Base-by-base conservation (phyloP, 2,113 vertebrate genomes). In the Thinocorus orbignyianus region DNA sequence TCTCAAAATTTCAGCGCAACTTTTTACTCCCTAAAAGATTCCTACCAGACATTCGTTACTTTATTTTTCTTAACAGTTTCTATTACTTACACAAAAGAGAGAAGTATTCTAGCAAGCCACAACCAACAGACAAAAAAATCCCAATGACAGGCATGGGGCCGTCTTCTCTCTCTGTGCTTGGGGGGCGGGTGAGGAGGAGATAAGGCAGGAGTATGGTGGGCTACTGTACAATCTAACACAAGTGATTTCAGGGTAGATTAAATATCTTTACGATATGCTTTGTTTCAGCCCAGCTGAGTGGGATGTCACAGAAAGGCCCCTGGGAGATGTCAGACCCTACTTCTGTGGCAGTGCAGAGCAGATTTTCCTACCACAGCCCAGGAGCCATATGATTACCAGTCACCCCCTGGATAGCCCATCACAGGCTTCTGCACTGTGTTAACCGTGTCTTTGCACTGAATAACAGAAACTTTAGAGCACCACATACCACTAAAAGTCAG, bases 351-450 rank as follows among this genome's bases (percentile, higher is more conserved):
- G 26, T 28, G 22, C 19, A 30, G 33, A 49, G 31, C 49, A 76
- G 84, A 51, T 8, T 28, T 9, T 52, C 16, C 48, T 39, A 46
- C 31, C 3, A 0, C 23, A 46, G 23, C 10, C 15, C 35, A 68
- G 42, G 19, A 81, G 41, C 49, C 18, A 7, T 2, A 1, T 1
- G 4, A 42, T 18, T 24, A n/a, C 17, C 1, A 1, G 19, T 9
- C 44, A n/a, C 41, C 35, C 19, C 28, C 24, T 11, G 18, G 28
- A 11, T 19, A n/a, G 24, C 6, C 42, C 39, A 24, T 25, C 2
- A 0, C 11, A 17, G 49, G 23, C 1, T 0, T 23, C 81, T 46
- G 55, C 17, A 17, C 49, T 0, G 0, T 5, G 3, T 17, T 71
- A 60, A 11, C 11, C 2, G 5, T 26, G 55, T 22, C 60, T 30